Evolutionary conservation across 2,888 invertebrate species (phyloP), one percentile per base, ranked within the genome.

Genomic region (Mechanitis messenoides): DNA sequence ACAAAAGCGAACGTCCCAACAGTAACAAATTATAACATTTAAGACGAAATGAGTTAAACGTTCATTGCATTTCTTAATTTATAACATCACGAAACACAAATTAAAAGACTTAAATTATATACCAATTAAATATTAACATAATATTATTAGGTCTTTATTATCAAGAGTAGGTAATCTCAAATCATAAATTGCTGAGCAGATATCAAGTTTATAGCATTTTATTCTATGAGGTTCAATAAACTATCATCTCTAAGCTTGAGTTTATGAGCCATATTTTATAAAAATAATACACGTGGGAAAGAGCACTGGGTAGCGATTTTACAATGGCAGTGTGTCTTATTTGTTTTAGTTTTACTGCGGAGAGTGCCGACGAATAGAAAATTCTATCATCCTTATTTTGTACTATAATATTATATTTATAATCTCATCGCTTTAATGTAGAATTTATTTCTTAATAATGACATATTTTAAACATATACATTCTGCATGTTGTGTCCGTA

Each of bases 191-290:
- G 81, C 78, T 77, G 73, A 68, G 70, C 78, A 59, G 81, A 84
- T 85, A 81, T 77, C 79, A 72, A 73, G 77, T 85, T 85, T 86
- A 86, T 81, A 71, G 77, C 78, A 72, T 70, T 72, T 75, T 74
- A 73, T 74, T 75, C 77, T 75, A 77, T 72, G 77, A 70, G 72
- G 78, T 77, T 80, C 78, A 83, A 84, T 87, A 86, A 85, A 85
- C 81, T 72, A 71, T 73, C 69, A 74, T 77, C 78, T 86, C 85
- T 82, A 85, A 78, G 79, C 78, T 78, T 75, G 78, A 82, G 73
- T 87, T 87, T 87, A 87, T 77, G 85, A 77, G 74, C 79, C 68
- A 79, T 87, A 84, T 85, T 84, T 83, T 83, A 84, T 78, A 81
- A 80, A 79, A 81, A 84, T 82, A 81, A 82, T 80, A 80, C 73